Base-by-base conservation (phyloP, 1,140 invertebrate genomes). In the Yoshiicerus persimilis region DNA sequence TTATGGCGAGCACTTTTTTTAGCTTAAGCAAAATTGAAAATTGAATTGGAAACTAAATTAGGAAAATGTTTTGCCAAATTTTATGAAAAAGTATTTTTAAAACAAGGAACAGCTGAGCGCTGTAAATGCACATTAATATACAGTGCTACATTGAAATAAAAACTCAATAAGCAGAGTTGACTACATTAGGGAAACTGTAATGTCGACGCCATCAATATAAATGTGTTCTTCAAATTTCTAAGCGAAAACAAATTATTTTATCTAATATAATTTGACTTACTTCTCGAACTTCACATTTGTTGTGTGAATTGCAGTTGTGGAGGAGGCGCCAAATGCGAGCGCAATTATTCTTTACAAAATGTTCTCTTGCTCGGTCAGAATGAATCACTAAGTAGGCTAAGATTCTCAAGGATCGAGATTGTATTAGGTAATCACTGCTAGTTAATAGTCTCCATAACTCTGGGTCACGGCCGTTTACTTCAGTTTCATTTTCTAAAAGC, bases 401-500 rank as follows among this genome's bases (percentile, higher is more conserved):
- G 10, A 89, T 62, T 62, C 89, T 62, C 11, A 90, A 9, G 9
- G 83, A 47, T 77, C 88, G 84, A 20, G 86, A 86, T 64, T 90
- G 88, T 39, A 90, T 87, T 0, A 32, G 16, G 11, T 94, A 93
- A 91, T 95, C 94, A 0, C 93, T 93, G 91, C 96, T 94, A 88
- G 94, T 93, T 27, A 96, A 91, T 20, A 96, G 93, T 70, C 92
- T 92, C 13, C 93, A 92, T 64, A 96, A 32, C 34, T 87, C 89
- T 1, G 32, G 93, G 87, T 95, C 93, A 32, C 34, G 16, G 25
- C 95, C 93, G 8, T 91, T 84, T 10, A 86, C 80, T 85, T 87
- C 90, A 38, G 91, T 91, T 90, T 90, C 89, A 13, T 70, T 66
- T n/a, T 88, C 89, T 90, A 8, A 27, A 88, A 89, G 9, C 86